These are phyloP conservation scores for Yponomeuta sedellus DNA, from an alignment of 2,888 invertebrate genomes.

Conservation along the genomic window DNA sequence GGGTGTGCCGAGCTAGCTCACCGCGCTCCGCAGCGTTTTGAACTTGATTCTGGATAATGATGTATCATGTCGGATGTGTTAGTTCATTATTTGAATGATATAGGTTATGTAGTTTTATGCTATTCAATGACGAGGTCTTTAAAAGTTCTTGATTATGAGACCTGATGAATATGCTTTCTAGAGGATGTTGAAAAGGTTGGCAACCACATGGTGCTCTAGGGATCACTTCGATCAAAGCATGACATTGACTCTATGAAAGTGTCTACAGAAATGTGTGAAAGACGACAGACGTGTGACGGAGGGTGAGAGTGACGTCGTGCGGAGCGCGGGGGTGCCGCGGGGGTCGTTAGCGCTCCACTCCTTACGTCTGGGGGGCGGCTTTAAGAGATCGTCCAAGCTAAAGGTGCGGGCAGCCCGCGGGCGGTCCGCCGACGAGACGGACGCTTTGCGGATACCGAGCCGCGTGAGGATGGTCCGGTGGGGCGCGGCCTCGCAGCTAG, in stretches of 20 bases:
- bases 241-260: no score
- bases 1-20: conserved; percentile 43
- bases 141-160: no score
- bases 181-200: no score
- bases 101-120: no score
- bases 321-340: conserved; percentile 68
- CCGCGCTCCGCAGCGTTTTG: conserved; percentile 59
- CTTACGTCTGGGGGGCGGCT: conserved; percentile 89
- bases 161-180: no score
- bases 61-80: neutral
- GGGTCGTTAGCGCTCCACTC: conserved; percentile 67
- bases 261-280: neutral
- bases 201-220: no score
- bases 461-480: conserved; percentile 85
- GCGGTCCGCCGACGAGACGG: conserved; percentile 84
- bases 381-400: conserved; percentile 92
- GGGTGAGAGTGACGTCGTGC: conserved; percentile 28
- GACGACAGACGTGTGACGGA: conserved; percentile 1
- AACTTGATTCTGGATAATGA: neutral
- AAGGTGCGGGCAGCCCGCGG: conserved; percentile 86
- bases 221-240: no score
- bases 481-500: conserved; percentile 62
- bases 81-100: neutral
- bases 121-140: no score
- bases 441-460: conserved; percentile 92